These are phyloP conservation scores for Brachylomia viminalis DNA, from an alignment of 2,888 invertebrate genomes.

Conservation along the genomic window DNA sequence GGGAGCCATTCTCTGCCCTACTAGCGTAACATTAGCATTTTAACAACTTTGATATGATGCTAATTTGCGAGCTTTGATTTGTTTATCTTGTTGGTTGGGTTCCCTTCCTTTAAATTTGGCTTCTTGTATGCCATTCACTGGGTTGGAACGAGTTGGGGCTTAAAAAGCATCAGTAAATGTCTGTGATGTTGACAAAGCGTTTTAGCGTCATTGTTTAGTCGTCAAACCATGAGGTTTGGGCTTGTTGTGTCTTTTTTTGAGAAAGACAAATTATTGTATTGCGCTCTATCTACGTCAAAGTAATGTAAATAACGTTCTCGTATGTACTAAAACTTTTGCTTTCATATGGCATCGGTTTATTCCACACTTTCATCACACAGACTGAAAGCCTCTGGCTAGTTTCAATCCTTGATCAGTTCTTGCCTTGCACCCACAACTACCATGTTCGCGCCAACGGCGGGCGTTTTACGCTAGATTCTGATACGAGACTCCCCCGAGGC, in stretches of 20 bases:
- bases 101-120: constrained; percentile 60
- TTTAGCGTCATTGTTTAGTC: background rate
- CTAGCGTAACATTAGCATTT: constrained; percentile 65
- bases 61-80: constrained; percentile 65
- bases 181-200: constrained; percentile 19
- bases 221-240: background rate
- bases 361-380: background rate
- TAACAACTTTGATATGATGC: constrained; percentile 66
- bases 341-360: background rate
- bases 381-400: background rate
- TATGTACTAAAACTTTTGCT: background rate
- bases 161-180: constrained; percentile 32
- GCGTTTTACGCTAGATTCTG: constrained; percentile 83
- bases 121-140: constrained; percentile 41
- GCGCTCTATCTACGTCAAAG: background rate
- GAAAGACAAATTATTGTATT: background rate
- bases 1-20: constrained; percentile 67
- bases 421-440: constrained; percentile 63
- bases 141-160: constrained; percentile 13
- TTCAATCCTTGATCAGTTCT: constrained; percentile 38
- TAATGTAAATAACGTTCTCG: too few relatives aligned
- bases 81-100: constrained; percentile 60
- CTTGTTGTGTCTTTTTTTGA: background rate
- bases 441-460: constrained; percentile 77
- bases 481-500: constrained; percentile 83